Evolutionary conservation across 2,888 invertebrate genomes (phyloP).

Genomic region (Petrolisthes cinctipes): DNA sequence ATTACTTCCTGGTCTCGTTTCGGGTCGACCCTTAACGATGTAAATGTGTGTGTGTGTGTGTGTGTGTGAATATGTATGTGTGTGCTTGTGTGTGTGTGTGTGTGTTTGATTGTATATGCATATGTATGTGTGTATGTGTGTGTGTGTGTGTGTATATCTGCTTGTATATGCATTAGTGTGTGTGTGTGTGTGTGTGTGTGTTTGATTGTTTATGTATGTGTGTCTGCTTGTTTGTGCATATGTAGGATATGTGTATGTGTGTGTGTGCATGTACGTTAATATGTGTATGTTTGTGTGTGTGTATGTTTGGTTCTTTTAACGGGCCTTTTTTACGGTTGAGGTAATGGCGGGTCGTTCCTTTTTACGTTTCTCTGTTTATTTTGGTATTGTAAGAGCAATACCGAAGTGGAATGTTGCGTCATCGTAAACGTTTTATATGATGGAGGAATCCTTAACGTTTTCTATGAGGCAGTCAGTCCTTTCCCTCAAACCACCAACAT

Average conservation of each 20-base stretch:
- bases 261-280: neutral
- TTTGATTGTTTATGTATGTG: too few species aligned
- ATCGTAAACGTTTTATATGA: neutral
- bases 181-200: neutral
- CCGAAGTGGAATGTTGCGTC: neutral
- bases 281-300: neutral
- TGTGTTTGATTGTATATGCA: neutral
- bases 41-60: too few species aligned
- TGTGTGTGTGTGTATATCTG: too few species aligned
- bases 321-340: neutral
- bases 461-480: too few species aligned
- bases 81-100: neutral
- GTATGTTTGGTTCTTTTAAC: neutral
- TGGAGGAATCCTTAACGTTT: too few species aligned
- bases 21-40: too few species aligned
- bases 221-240: neutral
- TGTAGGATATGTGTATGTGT: neutral
- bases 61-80: neutral
- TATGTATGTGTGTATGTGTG: neutral
- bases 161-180: neutral
- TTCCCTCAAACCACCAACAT: neutral
- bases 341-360: neutral
- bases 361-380: constrained; percentile 9
- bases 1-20: too few species aligned
- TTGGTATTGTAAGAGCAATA: neutral